Percentiles rank a stretch among this genome's conserved stretches.
Evolutionary conservation across 2,797 vertebrate genomes (phyloP).

Genomic region (Bovichtus diacanthus): DNA sequence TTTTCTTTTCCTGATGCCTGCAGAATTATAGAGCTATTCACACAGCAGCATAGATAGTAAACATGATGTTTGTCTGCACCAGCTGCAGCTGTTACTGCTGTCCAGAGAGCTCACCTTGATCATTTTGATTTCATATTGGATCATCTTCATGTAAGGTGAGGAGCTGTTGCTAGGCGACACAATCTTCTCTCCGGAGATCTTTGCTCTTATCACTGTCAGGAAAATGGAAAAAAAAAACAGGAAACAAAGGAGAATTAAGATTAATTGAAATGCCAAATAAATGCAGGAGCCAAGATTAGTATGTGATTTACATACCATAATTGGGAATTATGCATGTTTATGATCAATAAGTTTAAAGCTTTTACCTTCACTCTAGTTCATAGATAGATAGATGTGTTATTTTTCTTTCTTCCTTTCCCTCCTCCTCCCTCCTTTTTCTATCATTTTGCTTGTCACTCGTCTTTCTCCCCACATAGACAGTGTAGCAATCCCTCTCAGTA

Average conservation of each 20-base stretch:
- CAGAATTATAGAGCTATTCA: not conserved
- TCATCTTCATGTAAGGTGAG: conserved; percentile 90
- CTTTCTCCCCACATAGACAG: conserved; percentile 49
- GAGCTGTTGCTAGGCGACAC: conserved; percentile 89
- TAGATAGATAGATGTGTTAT: not conserved
- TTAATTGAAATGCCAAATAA: conserved; percentile 16
- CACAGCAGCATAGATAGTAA: not conserved
- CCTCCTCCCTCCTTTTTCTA: conserved; percentile 9
- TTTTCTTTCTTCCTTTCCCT: not conserved
- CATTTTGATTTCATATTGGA: conserved; percentile 96
- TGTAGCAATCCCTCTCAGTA: conserved; percentile 57
- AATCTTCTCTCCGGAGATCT: conserved; percentile 91
- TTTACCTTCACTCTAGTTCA: not conserved
- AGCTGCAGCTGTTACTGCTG: conserved; percentile 17
- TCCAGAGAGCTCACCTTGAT: conserved; percentile 89
- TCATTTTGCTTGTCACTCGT: conserved; percentile 31
- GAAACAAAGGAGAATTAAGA: conserved; percentile 36
- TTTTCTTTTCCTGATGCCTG: not conserved
- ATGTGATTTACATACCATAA: conserved; percentile 13
- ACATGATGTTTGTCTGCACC: not conserved
- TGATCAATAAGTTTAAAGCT: not conserved
- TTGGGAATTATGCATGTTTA: conserved; percentile 7
- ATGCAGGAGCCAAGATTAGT: conserved; percentile 8
- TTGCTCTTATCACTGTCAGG: conserved; percentile 91
- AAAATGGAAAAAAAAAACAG: not conserved